A percentile compares a stretch with the other conserved stretches of the same genome.
These are phyloP conservation scores for Pollimyrus isidori DNA, from an alignment of 2,113 vertebrate species.

Conservation along the genomic window DNA sequence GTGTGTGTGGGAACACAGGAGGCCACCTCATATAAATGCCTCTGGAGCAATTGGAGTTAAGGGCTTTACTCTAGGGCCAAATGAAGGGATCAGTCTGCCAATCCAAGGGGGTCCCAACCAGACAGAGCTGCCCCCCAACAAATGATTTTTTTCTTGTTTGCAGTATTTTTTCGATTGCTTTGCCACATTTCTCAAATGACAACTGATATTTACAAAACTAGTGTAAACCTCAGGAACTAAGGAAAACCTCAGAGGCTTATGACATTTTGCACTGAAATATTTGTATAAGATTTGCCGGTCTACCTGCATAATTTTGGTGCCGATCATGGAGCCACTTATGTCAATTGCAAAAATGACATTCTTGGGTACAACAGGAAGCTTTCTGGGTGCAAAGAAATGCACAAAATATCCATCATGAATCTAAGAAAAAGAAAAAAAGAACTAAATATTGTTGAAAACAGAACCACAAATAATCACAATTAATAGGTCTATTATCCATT, in stretches of 20 bases:
- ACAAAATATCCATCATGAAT: conserved; percentile 69
- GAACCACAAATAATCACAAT: background rate
- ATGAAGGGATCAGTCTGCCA: background rate
- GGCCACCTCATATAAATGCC: background rate
- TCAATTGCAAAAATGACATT: conserved; percentile 73
- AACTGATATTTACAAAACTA: background rate
- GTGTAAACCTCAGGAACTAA: background rate
- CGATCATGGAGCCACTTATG: conserved; percentile 72
- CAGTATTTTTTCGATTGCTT: background rate
- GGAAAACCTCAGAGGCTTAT: background rate
- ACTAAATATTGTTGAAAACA: background rate
- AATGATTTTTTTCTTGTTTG: background rate
- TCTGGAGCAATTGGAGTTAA: background rate
- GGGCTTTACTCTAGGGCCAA: background rate
- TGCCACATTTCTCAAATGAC: background rate
- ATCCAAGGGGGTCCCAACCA: background rate
- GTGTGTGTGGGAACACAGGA: background rate
- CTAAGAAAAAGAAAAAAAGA: conserved; percentile 41
- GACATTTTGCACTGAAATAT: background rate
- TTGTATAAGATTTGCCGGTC: background rate
- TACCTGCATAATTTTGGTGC: conserved; percentile 76
- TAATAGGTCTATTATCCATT: background rate
- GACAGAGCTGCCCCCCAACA: too few species aligned
- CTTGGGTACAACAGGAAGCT: conserved; percentile 66
- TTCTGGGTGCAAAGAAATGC: conserved; percentile 71